Base-by-base conservation (phyloP, 2,113 vertebrate genomes). In the Nibea albiflora region DNA sequence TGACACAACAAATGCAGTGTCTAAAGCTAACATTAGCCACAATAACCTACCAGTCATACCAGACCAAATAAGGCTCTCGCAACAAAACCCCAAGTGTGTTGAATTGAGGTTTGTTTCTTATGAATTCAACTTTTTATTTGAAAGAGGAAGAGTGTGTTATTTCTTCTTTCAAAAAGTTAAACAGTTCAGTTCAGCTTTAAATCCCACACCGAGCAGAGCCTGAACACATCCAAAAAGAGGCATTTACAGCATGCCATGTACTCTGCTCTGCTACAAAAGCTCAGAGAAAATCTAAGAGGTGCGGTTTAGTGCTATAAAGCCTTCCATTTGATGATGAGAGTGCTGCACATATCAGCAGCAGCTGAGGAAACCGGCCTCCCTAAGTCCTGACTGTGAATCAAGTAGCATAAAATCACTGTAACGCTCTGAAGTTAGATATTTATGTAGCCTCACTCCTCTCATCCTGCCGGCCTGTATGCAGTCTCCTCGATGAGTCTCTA, bases 351-450 rank as follows among this genome's bases (percentile, higher is more conserved):
- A 57, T 31, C 42, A 35, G 15, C 54, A 78, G 56, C 44, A 11
- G 22, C 47, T 14, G 24, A 63, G 49, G 19, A 60, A 60, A 61
- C 42, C 47, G 54, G 66, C 47, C 54, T 44, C 39, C 4, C 35
- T 46, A 44, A 56, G 19, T 57, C 42, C 66, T 57, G 50, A 44
- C 53, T 39, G 53, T 52, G 53, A 76, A 50, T 83, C 61, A 71
- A 47, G 69, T 5, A 64, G 42, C 50, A 12, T 44, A 63, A 39
- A 62, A 49, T 50, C 47, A 42, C 66, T 3, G 14, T 46, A 64
- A 65, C 2, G 22, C 31, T 52, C 19, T 26, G 28, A 31, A 47
- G 50, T 39, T 12, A 22, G 16, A 11, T 5, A 66, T 53, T 61
- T 39, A 52, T 35, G 22, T 4, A 47, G 24, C 66, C 50, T 58